These are phyloP conservation scores for Columba livia DNA, from an alignment of 2,113 vertebrate species.

Conservation along the genomic window DNA sequence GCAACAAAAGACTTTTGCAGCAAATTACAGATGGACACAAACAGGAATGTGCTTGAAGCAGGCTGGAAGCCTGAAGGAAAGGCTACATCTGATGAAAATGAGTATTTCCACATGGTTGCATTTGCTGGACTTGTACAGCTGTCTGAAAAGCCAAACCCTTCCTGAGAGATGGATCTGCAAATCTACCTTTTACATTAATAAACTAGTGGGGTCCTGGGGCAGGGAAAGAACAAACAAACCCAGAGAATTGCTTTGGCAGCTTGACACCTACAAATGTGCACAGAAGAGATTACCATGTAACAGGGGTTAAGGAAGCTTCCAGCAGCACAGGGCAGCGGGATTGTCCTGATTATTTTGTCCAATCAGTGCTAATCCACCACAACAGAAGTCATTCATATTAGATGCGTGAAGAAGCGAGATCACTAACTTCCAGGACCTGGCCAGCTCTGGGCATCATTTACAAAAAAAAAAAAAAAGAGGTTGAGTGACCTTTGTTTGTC, in stretches of 20 bases:
- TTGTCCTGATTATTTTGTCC: background rate
- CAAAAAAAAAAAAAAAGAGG: background rate
- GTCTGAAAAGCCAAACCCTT: background rate
- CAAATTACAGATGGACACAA: conserved; percentile 30
- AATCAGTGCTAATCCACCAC: background rate
- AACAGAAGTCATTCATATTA: background rate
- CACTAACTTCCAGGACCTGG: background rate
- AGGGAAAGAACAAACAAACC: background rate
- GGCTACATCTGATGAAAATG: background rate
- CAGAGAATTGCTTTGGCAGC: background rate
- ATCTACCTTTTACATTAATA: conserved; percentile 6
- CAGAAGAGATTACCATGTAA: background rate
- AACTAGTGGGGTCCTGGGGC: background rate
- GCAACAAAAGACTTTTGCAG: background rate
- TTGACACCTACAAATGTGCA: background rate
- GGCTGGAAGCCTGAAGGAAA: conserved; percentile 17
- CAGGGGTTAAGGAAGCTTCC: background rate
- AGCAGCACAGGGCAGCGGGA: background rate
- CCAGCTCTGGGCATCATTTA: background rate
- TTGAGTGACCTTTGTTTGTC: background rate
- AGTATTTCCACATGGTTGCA: conserved; percentile 3
- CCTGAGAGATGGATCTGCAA: background rate
- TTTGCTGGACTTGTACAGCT: background rate
- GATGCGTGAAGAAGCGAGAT: background rate
- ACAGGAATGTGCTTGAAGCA: background rate